Conservation (phyloP, 2,113 vertebrate species). For the Thamnophis sirtalis region DNA sequence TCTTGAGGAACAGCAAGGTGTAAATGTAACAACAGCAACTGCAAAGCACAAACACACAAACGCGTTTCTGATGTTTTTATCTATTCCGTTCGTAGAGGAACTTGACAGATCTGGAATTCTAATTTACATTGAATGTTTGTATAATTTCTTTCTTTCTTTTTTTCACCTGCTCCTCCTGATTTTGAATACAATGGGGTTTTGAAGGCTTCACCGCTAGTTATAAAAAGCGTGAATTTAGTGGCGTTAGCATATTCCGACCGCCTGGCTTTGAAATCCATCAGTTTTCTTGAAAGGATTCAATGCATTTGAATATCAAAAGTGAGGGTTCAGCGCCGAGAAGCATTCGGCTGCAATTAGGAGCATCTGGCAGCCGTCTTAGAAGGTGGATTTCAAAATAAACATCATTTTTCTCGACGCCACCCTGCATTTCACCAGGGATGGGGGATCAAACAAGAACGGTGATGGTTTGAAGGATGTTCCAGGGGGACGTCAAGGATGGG, state of each 20-base stretch:
- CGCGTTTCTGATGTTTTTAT: neutral
- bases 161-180: neutral
- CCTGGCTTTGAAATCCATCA: neutral
- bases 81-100: neutral
- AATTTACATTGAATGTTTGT: neutral
- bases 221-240: neutral
- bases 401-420: neutral
- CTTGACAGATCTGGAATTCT: neutral
- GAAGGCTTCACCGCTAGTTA: neutral
- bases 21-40: neutral
- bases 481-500: neutral
- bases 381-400: neutral
- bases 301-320: neutral
- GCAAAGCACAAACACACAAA: neutral
- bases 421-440: neutral
- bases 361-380: neutral
- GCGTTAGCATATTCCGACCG: neutral
- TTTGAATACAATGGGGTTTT: neutral
- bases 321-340: neutral
- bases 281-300: neutral
- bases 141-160: neutral
- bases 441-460: neutral
- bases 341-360: neutral
- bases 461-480: neutral
- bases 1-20: neutral